phyloP scores from a whole-genome alignment of 2,797 vertebrate species.

The Myripristis jacobus region DNA sequence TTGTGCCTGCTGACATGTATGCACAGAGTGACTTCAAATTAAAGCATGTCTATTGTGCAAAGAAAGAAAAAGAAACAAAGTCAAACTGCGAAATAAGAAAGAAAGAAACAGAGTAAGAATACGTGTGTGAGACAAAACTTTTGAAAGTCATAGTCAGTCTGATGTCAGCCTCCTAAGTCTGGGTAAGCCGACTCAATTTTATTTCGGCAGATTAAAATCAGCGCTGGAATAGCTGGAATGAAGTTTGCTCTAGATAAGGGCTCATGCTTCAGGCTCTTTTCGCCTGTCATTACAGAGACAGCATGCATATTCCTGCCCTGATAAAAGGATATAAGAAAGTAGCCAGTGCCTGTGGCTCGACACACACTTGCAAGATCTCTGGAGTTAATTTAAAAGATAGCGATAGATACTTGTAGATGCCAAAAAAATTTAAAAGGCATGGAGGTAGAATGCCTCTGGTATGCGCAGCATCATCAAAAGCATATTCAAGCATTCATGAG shows the following conservation, averaged over 20 bases:
- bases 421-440: too few relatives aligned
- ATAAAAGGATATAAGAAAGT: constrained; percentile 17
- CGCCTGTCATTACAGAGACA: background rate
- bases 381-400: background rate
- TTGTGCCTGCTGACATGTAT: too few relatives aligned
- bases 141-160: constrained; percentile 45
- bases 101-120: background rate
- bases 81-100: background rate
- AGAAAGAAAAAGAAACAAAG: background rate
- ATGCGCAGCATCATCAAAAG: too few relatives aligned
- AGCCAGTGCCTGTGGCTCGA: background rate
- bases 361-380: background rate
- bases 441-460: too few relatives aligned
- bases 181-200: constrained; percentile 12
- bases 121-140: constrained; percentile 23
- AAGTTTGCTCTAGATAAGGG: constrained; percentile 42
- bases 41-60: background rate
- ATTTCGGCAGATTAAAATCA: constrained; percentile 53
- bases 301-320: background rate
- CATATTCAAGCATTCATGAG: background rate
- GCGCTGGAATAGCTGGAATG: constrained; percentile 23
- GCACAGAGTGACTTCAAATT: too few relatives aligned
- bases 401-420: background rate
- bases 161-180: constrained; percentile 37
- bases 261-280: background rate